Conservation (phyloP, 2,888 invertebrate species). For the Odontocerum albicorne region DNA sequence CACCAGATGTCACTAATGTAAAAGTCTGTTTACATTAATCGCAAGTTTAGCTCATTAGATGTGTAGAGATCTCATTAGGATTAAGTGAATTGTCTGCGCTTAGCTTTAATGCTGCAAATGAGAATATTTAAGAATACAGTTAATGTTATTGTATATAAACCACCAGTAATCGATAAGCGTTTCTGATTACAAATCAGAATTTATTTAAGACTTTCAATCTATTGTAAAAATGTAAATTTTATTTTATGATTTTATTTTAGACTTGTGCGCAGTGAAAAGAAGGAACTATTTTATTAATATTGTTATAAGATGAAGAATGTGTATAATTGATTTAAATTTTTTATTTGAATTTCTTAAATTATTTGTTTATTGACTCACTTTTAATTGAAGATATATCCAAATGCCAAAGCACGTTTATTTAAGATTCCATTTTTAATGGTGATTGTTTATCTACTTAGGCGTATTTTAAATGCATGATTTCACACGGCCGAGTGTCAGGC, state of each 20-base stretch:
- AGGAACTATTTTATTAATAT: not conserved
- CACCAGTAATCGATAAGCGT: slow-evolving; percentile 11
- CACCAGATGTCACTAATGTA: not conserved
- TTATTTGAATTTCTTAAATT: slow-evolving; percentile 14
- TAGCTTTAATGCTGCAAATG: slow-evolving; percentile 12
- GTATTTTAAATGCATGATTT: slow-evolving; percentile 1
- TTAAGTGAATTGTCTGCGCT: slow-evolving; percentile 19
- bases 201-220: slow-evolving; percentile 18
- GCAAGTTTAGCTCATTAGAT: slow-evolving; percentile 25
- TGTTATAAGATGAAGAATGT: not conserved
- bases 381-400: slow-evolving; percentile 30
- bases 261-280: slow-evolving; percentile 14
- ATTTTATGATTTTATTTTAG: slow-evolving; percentile 22
- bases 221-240: slow-evolving; percentile 24
- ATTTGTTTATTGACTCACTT: slow-evolving; percentile 21
- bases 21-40: not conserved
- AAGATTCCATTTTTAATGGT: slow-evolving; percentile 30
- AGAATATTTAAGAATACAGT: not conserved
- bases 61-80: slow-evolving; percentile 35
- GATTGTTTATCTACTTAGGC: slow-evolving; percentile 8
- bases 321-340: not conserved
- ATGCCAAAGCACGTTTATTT: slow-evolving; percentile 35
- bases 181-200: slow-evolving; percentile 20
- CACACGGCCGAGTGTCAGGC: not conserved
- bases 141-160: slow-evolving; percentile 11